A percentile compares a stretch with the other conserved stretches of the same genome.
These are phyloP conservation scores for Ursus arctos DNA, from an alignment of 2,113 vertebrate species.

Conservation along the genomic window DNA sequence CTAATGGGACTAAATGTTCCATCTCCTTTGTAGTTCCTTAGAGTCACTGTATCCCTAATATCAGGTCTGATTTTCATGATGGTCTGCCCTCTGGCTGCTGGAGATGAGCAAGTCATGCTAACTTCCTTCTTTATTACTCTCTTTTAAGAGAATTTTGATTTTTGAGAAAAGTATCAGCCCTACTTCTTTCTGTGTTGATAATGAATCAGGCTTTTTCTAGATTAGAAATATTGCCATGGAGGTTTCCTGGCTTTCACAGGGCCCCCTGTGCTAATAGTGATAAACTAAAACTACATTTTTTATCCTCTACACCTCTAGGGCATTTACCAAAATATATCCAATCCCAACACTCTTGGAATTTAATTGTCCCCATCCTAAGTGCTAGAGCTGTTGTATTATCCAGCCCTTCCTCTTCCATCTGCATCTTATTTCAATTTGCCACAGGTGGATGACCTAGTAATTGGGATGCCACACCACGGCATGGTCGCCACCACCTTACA, in stretches of 20 bases:
- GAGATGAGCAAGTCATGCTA: background rate
- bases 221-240: background rate
- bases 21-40: background rate
- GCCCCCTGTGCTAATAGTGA: background rate
- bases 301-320: background rate
- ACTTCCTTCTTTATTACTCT: background rate
- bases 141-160: conserved; percentile 24
- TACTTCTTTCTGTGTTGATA: background rate
- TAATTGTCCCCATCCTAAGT: background rate
- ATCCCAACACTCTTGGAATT: background rate
- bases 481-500: background rate
- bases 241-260: background rate
- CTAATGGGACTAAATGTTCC: background rate
- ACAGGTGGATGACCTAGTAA: background rate
- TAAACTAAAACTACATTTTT: background rate
- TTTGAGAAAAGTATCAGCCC: background rate
- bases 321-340: background rate
- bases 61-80: background rate
- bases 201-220: background rate
- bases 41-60: background rate
- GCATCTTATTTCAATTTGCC: background rate
- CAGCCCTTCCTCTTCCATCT: background rate
- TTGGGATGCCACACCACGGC: background rate
- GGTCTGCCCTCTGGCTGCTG: conserved; percentile 8
- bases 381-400: background rate